phyloP scores from a whole-genome alignment of 1,140 invertebrate species.

The Pseudomyrmex dendroicus region DNA sequence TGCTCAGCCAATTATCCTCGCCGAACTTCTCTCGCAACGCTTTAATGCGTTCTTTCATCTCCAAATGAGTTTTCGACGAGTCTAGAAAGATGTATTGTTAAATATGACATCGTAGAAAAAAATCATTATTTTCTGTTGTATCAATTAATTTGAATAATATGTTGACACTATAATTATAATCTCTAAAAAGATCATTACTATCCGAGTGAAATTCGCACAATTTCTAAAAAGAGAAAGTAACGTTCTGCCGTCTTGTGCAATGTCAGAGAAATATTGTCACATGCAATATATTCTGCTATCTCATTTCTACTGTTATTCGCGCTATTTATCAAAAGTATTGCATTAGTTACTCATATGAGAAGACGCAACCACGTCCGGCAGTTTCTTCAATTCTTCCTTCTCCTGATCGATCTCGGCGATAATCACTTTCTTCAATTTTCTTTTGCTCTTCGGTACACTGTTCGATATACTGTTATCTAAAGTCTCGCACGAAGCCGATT shows the following conservation, averaged over 20 bases:
- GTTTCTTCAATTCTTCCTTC: conserved; percentile 64
- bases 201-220: too few species aligned
- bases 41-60: conserved; percentile 87
- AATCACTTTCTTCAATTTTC: conserved; percentile 76
- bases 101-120: background rate
- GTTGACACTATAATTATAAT: too few species aligned
- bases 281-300: background rate
- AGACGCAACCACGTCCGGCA: conserved; percentile 61
- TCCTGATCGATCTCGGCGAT: conserved; percentile 78
- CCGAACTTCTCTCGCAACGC: conserved; percentile 86
- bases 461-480: conserved; percentile 22
- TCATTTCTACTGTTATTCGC: too few species aligned
- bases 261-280: background rate
- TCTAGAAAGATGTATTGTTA: conserved; percentile 66
- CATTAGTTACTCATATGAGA: conserved; percentile 62
- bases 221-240: too few species aligned
- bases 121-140: too few species aligned
- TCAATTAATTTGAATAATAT: too few species aligned
- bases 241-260: too few species aligned
- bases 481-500: conserved; percentile 22
- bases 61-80: conserved; percentile 84
- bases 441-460: conserved; percentile 66
- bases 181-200: too few species aligned
- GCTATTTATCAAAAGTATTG: background rate
- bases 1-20: conserved; percentile 87